phyloP scores from a whole-genome alignment of 2,888 invertebrate species.

The Archaeoteleia sp. region DNA sequence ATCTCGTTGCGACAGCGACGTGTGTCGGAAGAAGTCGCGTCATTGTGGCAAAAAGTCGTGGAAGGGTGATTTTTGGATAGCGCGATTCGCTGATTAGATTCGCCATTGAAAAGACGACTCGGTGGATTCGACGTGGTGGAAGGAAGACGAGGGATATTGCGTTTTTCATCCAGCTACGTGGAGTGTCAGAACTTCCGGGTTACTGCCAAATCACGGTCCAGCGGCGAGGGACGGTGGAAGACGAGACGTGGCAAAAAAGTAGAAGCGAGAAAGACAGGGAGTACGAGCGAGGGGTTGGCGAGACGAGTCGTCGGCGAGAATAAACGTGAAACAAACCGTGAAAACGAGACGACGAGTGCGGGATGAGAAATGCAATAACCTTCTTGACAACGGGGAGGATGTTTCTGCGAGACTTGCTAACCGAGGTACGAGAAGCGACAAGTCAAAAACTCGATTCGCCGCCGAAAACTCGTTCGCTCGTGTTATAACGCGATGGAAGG shows the following conservation, averaged over 20 bases:
- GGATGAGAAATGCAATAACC: slow-evolving; percentile 66
- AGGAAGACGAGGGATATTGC: slow-evolving; percentile 50
- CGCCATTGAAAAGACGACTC: slow-evolving; percentile 49
- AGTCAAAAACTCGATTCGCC: slow-evolving; percentile 47
- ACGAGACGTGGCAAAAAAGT: slow-evolving; percentile 1
- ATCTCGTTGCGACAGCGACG: too few species aligned
- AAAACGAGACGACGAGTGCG: slow-evolving; percentile 65
- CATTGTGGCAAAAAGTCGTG: background rate
- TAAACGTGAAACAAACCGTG: slow-evolving; percentile 66
- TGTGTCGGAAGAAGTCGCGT: too few species aligned
- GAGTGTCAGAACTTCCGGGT: slow-evolving; percentile 30
- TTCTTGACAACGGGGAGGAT: slow-evolving; percentile 56
- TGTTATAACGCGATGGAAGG: background rate
- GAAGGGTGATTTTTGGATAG: background rate
- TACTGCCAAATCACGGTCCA: slow-evolving; percentile 24
- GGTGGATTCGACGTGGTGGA: slow-evolving; percentile 53
- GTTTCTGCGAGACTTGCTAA: slow-evolving; percentile 60
- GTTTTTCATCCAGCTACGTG: slow-evolving; percentile 36
- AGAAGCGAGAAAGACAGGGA: slow-evolving; percentile 1
- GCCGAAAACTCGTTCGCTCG: slow-evolving; percentile 25
- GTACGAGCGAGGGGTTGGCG: too few species aligned
- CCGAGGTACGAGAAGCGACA: slow-evolving; percentile 57
- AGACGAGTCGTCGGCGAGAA: slow-evolving; percentile 49
- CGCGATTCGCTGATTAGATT: slow-evolving; percentile 45
- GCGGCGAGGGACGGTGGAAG: background rate